These are phyloP conservation scores for Misgurnus mizolepis DNA, from an alignment of 2,113 vertebrate species.

Conservation along the genomic window DNA sequence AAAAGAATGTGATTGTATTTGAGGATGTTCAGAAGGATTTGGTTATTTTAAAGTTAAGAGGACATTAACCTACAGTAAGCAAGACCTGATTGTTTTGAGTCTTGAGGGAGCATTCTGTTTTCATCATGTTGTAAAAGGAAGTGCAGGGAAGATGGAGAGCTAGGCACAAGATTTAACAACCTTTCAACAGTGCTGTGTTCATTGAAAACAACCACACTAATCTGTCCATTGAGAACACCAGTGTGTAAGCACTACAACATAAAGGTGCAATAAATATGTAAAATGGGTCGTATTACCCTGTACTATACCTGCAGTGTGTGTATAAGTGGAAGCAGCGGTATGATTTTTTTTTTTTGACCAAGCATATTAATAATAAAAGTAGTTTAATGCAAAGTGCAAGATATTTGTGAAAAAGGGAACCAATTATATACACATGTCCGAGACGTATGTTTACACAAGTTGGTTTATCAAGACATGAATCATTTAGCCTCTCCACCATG, in stretches of 20 bases:
- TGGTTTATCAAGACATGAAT: too few species aligned
- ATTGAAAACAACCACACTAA: not conserved
- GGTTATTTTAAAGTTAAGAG: slow-evolving; percentile 12
- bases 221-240: slow-evolving; percentile 3
- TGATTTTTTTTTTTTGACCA: too few species aligned
- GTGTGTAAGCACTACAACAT: slow-evolving; percentile 5
- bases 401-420: not conserved
- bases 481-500: too few species aligned
- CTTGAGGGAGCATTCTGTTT: slow-evolving; percentile 11
- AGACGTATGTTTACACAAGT: too few species aligned
- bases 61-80: not conserved
- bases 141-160: not conserved
- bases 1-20: slow-evolving; percentile 11
- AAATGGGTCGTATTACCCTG: not conserved
- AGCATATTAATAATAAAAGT: not conserved
- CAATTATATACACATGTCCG: too few species aligned
- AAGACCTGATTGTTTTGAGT: not conserved
- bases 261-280: slow-evolving; percentile 4
- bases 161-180: slow-evolving; percentile 7
- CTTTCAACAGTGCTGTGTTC: not conserved
- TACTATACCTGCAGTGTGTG: not conserved
- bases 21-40: slow-evolving; percentile 6
- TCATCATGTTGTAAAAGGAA: not conserved
- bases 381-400: not conserved
- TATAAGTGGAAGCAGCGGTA: not conserved